Conservation (phyloP, 2,113 vertebrate species). For the Tricholaema leucomelas region DNA sequence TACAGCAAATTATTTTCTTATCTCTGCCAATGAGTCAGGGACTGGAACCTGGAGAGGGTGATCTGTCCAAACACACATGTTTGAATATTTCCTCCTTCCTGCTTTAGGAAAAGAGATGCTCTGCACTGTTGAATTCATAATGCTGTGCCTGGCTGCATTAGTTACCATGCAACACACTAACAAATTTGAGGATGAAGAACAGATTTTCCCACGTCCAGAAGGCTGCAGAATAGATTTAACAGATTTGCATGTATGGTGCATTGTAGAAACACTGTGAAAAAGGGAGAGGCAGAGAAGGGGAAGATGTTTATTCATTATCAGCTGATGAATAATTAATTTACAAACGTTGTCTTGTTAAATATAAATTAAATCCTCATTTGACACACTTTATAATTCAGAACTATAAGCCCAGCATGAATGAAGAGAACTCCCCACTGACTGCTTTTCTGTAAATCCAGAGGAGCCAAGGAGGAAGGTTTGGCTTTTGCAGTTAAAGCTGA, state of each 20-base stretch:
- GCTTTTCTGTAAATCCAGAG: conserved; percentile 8
- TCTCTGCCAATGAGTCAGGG: neutral
- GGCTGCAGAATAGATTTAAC: conserved; percentile 35
- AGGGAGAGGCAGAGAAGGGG: neutral
- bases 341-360: conserved; percentile 62
- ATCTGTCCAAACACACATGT: neutral
- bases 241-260: conserved; percentile 2
- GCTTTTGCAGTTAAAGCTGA: neutral
- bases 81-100: neutral
- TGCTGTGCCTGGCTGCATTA: conserved; percentile 25
- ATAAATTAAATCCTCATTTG: conserved; percentile 67
- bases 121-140: neutral
- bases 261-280: conserved; percentile 27
- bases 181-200: conserved; percentile 21
- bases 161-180: conserved; percentile 44
- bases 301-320: conserved; percentile 45
- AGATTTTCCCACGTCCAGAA: conserved; percentile 36
- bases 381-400: conserved; percentile 54
- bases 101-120: neutral
- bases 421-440: conserved; percentile 28
- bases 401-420: conserved; percentile 9
- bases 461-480: neutral
- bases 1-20: conserved; percentile 18
- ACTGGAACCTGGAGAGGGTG: neutral
- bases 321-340: conserved; percentile 68